Percentiles rank a stretch among this genome's conserved stretches.
Evolutionary conservation across 2,888 invertebrate species (phyloP).

Genomic region (Trichogramma evanescens): DNA sequence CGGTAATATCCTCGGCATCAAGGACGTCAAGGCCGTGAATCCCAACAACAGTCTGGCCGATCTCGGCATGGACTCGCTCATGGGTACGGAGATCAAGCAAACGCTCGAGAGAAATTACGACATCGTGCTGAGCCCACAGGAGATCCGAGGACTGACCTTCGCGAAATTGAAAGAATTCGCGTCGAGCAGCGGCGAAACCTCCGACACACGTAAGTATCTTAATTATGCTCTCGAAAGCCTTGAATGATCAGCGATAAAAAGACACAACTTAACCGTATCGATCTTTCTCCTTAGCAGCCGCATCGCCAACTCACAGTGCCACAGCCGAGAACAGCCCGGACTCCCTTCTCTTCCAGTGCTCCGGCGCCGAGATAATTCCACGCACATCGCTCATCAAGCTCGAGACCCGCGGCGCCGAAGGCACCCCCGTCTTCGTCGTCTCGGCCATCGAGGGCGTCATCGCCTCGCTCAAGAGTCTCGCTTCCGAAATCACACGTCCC

Average conservation of each 20-base stretch:
- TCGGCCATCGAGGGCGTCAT: conserved; percentile 89
- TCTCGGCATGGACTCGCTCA: conserved; percentile 95
- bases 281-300: conserved; percentile 8
- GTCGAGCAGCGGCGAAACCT: conserved; percentile 18
- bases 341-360: conserved; percentile 47
- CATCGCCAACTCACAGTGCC: conserved; percentile 32
- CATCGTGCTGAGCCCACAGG: conserved; percentile 80
- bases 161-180: conserved; percentile 61
- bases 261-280: neutral
- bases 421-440: conserved; percentile 58
- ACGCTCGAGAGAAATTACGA: conserved; percentile 89
- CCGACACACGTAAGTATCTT: conserved; percentile 22
- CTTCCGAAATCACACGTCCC: conserved; percentile 64
- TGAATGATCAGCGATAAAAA: conserved; percentile 27
- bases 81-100: conserved; percentile 99
- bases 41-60: conserved; percentile 77
- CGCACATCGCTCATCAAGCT: conserved; percentile 63
- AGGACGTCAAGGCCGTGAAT: conserved; percentile 74
- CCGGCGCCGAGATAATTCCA: conserved; percentile 66
- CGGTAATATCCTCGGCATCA: conserved; percentile 83
- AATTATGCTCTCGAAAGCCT: neutral
- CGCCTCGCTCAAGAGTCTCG: conserved; percentile 63
- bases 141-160: conserved; percentile 80
- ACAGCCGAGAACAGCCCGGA: conserved; percentile 19
- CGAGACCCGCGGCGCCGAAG: conserved; percentile 51